Evolutionary conservation across 2,888 invertebrate species (phyloP).

Genomic region (Polia nebulosa): DNA sequence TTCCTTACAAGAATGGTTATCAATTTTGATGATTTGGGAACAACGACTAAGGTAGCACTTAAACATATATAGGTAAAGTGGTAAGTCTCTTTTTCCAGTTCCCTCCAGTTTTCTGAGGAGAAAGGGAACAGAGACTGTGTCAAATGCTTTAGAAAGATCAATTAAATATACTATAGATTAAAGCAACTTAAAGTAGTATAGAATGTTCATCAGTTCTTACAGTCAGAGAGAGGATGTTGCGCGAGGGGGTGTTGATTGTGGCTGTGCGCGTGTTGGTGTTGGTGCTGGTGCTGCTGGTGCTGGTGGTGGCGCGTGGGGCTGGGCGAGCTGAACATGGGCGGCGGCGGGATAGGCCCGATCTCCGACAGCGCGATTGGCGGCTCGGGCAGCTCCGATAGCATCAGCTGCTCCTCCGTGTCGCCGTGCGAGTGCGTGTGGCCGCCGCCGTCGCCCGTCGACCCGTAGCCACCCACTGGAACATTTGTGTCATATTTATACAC

Average conservation of each 20-base stretch:
- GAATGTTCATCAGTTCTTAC: conserved; percentile 72
- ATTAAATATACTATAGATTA: not conserved
- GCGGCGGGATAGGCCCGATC: conserved; percentile 98
- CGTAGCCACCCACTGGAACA: conserved; percentile 91
- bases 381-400: conserved; percentile 97
- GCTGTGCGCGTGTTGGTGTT: conserved; percentile 68
- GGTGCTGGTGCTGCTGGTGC: conserved; percentile 77
- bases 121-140: not conserved
- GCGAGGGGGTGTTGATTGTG: conserved; percentile 78
- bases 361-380: conserved; percentile 98
- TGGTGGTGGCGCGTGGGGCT: conserved; percentile 92
- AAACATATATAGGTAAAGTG: not conserved
- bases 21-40: not conserved
- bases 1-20: not conserved
- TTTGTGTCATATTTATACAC: conserved; percentile 23
- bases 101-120: not conserved
- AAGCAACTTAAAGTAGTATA: not conserved
- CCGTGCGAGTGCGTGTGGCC: conserved; percentile 71
- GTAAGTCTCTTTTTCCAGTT: not conserved
- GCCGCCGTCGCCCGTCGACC: conserved; percentile 75
- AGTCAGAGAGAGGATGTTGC: conserved; percentile 84
- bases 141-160: not conserved
- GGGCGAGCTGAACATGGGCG: conserved; percentile 98
- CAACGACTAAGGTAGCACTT: not conserved
- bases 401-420: conserved; percentile 90